Evolutionary conservation across 1,140 invertebrate species (phyloP).

Genomic region (Cecropterus lyciades): DNA sequence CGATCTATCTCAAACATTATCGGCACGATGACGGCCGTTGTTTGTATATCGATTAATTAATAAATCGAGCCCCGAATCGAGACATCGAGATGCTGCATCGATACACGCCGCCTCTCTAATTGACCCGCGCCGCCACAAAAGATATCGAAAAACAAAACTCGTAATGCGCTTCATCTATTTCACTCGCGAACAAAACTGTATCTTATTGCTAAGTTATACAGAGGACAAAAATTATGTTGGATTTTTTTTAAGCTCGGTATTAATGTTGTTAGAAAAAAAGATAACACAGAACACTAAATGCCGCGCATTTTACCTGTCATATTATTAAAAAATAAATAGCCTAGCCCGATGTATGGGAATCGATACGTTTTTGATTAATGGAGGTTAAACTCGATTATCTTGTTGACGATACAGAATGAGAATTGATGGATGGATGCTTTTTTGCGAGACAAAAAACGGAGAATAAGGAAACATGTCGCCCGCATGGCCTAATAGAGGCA

Average conservation of each 20-base stretch:
- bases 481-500: slow-evolving; percentile 55
- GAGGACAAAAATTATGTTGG: slow-evolving; percentile 11
- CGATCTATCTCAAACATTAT: slow-evolving; percentile 68
- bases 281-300: slow-evolving; percentile 73
- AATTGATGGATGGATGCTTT: slow-evolving; percentile 57
- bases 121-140: slow-evolving; percentile 78
- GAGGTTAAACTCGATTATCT: slow-evolving; percentile 70
- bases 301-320: slow-evolving; percentile 80
- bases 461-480: slow-evolving; percentile 59
- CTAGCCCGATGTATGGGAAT: slow-evolving; percentile 71
- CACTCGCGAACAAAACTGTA: slow-evolving; percentile 31
- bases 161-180: slow-evolving; percentile 16
- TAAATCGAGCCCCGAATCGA: slow-evolving; percentile 76
- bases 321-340: slow-evolving; percentile 82
- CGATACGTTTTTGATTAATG: slow-evolving; percentile 79
- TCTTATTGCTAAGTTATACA: slow-evolving; percentile 36
- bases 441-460: slow-evolving; percentile 50
- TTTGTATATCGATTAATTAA: slow-evolving; percentile 84
- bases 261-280: slow-evolving; percentile 54
- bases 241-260: slow-evolving; percentile 20
- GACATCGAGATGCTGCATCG: slow-evolving; percentile 71
- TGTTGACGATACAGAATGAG: slow-evolving; percentile 60
- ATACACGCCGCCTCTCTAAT: slow-evolving; percentile 79
- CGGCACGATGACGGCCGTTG: slow-evolving; percentile 74
- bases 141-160: slow-evolving; percentile 60